Evolutionary conservation across 2,888 invertebrate species (phyloP).

Genomic region (Heteropelma amictum): DNA sequence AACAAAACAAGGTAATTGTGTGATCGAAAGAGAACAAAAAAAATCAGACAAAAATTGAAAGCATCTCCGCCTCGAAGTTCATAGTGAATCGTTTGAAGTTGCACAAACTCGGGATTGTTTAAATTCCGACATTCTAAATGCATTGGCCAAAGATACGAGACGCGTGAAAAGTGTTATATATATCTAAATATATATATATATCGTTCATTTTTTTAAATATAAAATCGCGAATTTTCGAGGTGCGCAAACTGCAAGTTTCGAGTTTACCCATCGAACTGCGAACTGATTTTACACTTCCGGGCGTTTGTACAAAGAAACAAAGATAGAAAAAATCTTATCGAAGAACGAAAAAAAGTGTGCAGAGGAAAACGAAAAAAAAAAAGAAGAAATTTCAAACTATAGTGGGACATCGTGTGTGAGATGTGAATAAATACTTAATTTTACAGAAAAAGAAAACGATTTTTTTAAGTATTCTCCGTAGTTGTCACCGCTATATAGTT

Average conservation of each 20-base stretch:
- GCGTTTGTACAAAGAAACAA: conserved; percentile 36
- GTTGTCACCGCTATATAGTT: conserved; percentile 72
- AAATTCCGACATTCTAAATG: conserved; percentile 40
- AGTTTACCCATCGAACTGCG: conserved; percentile 11
- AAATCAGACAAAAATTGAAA: neutral
- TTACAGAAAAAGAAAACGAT: conserved; percentile 54
- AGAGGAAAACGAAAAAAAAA: neutral
- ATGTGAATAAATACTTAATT: conserved; percentile 72
- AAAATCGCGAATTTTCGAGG: too few species aligned
- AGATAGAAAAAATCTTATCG: conserved; percentile 5
- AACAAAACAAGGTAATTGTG: too few species aligned
- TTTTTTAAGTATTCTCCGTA: conserved; percentile 71
- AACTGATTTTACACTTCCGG: conserved; percentile 14
- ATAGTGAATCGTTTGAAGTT: conserved; percentile 55
- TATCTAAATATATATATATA: neutral
- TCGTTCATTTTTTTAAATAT: conserved; percentile 1
- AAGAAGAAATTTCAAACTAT: conserved; percentile 66
- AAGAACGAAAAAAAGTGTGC: conserved; percentile 10
- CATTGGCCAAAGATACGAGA: conserved; percentile 28
- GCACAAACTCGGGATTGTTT: conserved; percentile 17
- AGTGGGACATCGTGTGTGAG: conserved; percentile 67
- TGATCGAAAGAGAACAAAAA: conserved; percentile 15
- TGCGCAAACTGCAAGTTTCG: too few species aligned
- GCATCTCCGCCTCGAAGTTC: neutral
- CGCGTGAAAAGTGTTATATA: conserved; percentile 1